Evolutionary conservation across 2,113 vertebrate genomes (phyloP), one percentile per base, ranked within the genome.

Genomic region (Cariama cristata): DNA sequence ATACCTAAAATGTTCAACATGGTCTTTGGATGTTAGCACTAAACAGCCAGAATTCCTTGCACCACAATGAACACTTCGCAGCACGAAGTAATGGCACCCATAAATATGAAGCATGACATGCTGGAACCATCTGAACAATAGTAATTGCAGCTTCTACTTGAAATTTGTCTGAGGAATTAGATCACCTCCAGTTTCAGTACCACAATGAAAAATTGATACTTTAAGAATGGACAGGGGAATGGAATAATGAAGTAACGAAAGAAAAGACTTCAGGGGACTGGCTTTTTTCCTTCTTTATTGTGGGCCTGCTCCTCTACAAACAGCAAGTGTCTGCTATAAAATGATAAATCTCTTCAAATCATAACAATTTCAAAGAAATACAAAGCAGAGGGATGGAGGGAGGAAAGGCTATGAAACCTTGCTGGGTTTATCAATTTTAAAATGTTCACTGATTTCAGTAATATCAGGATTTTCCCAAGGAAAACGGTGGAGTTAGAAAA

Each of bases 111-210:
- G 45, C 42, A 28, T 79, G 83, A 66, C 66, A 55, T 11, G 50
- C 42, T 94, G 77, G 38, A 89, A 94, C 14, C 28, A 82, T 68
- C 38, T n/a, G 68, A 82, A 77, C 56, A 86, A 62, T 53, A 47
- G 24, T 68, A 92, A 91, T n/a, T 96, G 58, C 58, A 89, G 45
- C 38, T 90, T 87, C 80, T 88, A 58, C n/a, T 90, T 93, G 19
- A 87, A 94, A 93, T 89, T 79, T n/a, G 79, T 94, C 62, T 0
- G 13, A 44, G 32, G 32, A 85, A 93, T 91, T 79, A 79, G 45
- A 95, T 82, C 42, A 79, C 26, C 42, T 93, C 7, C 26, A 55
- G 14, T 73, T 94, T 89, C 81, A 94, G 85, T n/a, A 79, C 14
- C 32, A 58, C 28, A 72, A 84, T 73, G 72, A 95, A 94, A 96